Base-by-base conservation (phyloP, 1,140 invertebrate species). In the Cydia pomonella region DNA sequence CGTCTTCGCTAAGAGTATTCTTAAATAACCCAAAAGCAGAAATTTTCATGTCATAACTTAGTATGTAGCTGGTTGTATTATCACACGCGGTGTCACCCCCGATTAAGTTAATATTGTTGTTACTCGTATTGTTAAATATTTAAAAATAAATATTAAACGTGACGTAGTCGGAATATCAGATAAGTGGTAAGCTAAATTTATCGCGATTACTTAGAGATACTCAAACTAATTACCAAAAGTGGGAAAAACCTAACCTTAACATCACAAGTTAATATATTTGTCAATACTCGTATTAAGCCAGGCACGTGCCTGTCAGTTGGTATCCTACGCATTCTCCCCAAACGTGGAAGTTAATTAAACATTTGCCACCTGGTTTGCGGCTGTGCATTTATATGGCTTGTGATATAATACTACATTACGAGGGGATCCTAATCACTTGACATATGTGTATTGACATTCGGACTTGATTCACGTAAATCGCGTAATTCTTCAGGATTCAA, bases 341-440 rank as follows among this genome's bases (percentile, higher is more conserved):
- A 41, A 69, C n/a, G 64, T 41, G 64, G 23, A 29, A 69, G 64
- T 69, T 69, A 38, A 38, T 69, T 69, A 69, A 66, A 69, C 33
- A 69, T 38, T 33, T 18, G 64, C 64, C 29, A 69, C 64, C 64
- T 69, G 21, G 53, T 41, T 41, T 18, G 29, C 10, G 64, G 64
- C 25, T 69, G 16, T 41, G 16, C 25, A 41, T 66, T 66, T 66
- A 12, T 64, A 64, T 64, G 63, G 63, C 25, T 66, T 66, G 23
- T 33, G 63, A 66, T 66, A 33, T 38, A 33, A 6, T 33, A n/a
- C n/a, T 64, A 59, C 0, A n/a, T 50, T 50, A 59, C 21, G 53
- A 47, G 44, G 18, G 6, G 10, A 23, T n/a, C 21, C 18, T 59
- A 21, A 59, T 59, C 3, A 59, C 53, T 53, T 18, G 16, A 53